Base-by-base conservation (phyloP, 2,797 vertebrate species). In the Sebastolobus alascanus region DNA sequence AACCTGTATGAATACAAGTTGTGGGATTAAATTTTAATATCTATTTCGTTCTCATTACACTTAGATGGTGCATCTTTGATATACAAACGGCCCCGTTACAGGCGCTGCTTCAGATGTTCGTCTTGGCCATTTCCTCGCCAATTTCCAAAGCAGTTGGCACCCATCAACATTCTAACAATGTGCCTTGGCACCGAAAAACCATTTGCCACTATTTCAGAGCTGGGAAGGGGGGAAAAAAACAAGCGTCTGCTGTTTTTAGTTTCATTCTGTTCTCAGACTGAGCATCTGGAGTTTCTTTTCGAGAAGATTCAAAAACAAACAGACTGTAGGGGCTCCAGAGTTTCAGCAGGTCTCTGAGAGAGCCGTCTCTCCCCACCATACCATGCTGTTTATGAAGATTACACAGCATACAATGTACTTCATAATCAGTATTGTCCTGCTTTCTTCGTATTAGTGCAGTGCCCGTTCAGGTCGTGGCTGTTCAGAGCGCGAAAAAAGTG, bases 81-180 rank as follows among this genome's bases (percentile, higher is more conserved):
- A 87, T 71, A 83, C 83, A 92, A 90, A 85, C 75, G 78, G 65
- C 72, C 82, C 81, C 43, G 80, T 76, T 86, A 63, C 79, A 90
- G 82, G 82, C 82, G 70, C 46, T 1, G 85, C 89, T 85, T 94
- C 87, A 91, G 92, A 94, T 94, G 92, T 92, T 93, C 92, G 90
- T 87, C 77, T 89, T 79, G 54, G 80, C 67, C 72, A 78, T 83
- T 82, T 86, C 68, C 84, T 79, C 78, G 87, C 85, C 89, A 91
- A 92, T 93, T 94, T 94, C 89, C 87, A 86, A 90, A 91, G 79
- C 91, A 90, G 89, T 94, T 95, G 93, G 93, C 92, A 90, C 93
- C 84, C 84, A 84, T 89, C 91, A 89, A 68, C 84, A 88, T 77
- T 91, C 86, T 86, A 90, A 94, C 95, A 94, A 93, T 91, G 92